These are phyloP conservation scores for Hemichromis elongatus DNA, from an alignment of 2,113 vertebrate species.

Conservation along the genomic window DNA sequence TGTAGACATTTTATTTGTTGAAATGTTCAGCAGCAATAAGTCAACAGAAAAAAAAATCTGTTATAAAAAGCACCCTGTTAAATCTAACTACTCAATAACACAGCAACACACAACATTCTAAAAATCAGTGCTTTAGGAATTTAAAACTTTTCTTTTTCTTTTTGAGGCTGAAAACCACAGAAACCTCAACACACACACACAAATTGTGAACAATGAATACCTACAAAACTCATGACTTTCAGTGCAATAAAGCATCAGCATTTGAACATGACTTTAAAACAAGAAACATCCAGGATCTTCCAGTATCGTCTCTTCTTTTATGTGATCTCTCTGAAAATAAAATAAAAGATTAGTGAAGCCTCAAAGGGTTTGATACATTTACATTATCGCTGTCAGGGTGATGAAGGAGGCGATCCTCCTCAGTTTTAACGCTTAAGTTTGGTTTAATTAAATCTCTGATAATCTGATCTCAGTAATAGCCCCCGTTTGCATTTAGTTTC, in stretches of 20 bases:
- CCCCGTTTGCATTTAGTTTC: not conserved
- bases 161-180: not conserved
- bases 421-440: not conserved
- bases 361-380: not conserved
- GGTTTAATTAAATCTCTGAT: not conserved
- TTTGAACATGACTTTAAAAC: not conserved
- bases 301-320: not conserved
- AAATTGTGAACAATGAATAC: not conserved
- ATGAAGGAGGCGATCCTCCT: not conserved
- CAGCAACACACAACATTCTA: not conserved
- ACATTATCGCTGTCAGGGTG: not conserved
- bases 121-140: not conserved
- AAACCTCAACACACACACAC: not conserved
- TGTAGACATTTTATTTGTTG: not conserved
- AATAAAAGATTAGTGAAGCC: not conserved
- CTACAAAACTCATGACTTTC: not conserved
- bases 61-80: not conserved
- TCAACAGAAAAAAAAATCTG: not conserved
- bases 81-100: not conserved
- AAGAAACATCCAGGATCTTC: not conserved
- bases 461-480: not conserved
- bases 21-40: not conserved
- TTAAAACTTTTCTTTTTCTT: not conserved
- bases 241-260: conserved; percentile 18
- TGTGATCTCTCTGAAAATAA: not conserved